phyloP scores from a whole-genome alignment of 2,888 invertebrate genomes.

The Oscheius sp. region DNA sequence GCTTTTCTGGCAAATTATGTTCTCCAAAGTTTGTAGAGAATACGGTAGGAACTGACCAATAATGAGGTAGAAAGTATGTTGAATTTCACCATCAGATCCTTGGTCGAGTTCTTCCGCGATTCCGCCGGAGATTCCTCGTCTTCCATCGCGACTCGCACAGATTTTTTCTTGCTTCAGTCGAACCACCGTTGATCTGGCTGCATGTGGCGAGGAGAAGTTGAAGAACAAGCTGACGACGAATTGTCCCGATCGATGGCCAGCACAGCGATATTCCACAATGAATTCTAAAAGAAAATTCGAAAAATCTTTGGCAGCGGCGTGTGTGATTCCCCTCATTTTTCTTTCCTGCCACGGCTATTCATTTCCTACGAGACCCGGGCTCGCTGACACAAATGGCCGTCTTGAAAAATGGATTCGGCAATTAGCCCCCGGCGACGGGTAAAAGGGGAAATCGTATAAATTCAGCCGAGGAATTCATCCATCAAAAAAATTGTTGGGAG shows the following conservation, averaged over 20 bases:
- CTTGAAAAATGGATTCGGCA: slow-evolving; percentile 27
- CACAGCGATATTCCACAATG: slow-evolving; percentile 66
- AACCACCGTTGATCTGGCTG: slow-evolving; percentile 37
- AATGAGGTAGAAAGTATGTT: slow-evolving; percentile 22
- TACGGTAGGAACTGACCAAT: neutral
- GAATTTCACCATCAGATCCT: slow-evolving; percentile 18
- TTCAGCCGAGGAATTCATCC: neutral
- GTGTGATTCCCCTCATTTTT: neutral
- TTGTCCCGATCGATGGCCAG: slow-evolving; percentile 66
- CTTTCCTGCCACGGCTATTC: neutral
- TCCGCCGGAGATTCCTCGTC: slow-evolving; percentile 37
- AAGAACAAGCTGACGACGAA: slow-evolving; percentile 57
- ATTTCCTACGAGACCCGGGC: neutral
- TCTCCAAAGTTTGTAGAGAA: neutral
- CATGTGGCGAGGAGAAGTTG: slow-evolving; percentile 52
- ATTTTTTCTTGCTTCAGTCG: slow-evolving; percentile 55
- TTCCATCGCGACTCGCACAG: slow-evolving; percentile 46
- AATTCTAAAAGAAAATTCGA: slow-evolving; percentile 50
- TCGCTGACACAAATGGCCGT: slow-evolving; percentile 1
- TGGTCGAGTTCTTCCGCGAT: slow-evolving; percentile 11
- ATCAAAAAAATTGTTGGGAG: neutral
- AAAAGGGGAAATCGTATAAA: slow-evolving; percentile 11
- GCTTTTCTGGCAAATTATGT: too few relatives aligned
- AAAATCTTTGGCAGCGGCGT: too few relatives aligned
- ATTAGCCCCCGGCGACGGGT: slow-evolving; percentile 4